Evolutionary conservation across 2,888 invertebrate species (phyloP).

Genomic region (Drosophila tripunctata): DNA sequence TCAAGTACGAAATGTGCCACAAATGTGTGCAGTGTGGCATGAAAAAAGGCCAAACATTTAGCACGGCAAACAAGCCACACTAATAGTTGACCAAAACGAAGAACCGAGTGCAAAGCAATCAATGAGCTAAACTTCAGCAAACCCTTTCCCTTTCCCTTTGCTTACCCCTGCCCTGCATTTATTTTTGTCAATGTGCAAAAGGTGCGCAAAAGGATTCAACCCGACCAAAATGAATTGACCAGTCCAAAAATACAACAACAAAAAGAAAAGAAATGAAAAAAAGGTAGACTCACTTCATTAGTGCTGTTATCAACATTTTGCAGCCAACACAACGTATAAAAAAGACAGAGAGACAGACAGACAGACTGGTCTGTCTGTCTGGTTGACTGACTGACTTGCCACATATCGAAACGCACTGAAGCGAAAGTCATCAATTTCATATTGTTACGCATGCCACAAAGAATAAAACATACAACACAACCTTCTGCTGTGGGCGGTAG

Average conservation of each 20-base stretch:
- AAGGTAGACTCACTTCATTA: slow-evolving; percentile 76
- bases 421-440: slow-evolving; percentile 80
- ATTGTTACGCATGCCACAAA: slow-evolving; percentile 78
- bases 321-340: slow-evolving; percentile 55
- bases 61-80: slow-evolving; percentile 63
- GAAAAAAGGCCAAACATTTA: slow-evolving; percentile 76
- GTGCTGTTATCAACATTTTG: slow-evolving; percentile 75
- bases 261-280: slow-evolving; percentile 30
- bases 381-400: slow-evolving; percentile 49
- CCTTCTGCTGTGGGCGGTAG: slow-evolving; percentile 3
- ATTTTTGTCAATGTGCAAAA: slow-evolving; percentile 77
- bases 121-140: slow-evolving; percentile 46
- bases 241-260: neutral
- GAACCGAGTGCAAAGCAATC: slow-evolving; percentile 62
- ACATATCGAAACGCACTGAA: slow-evolving; percentile 73
- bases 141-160: neutral
- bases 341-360: too few relatives aligned
- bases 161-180: slow-evolving; percentile 35
- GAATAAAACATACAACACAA: slow-evolving; percentile 42
- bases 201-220: slow-evolving; percentile 68
- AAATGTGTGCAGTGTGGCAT: slow-evolving; percentile 72
- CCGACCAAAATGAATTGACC: slow-evolving; percentile 10
- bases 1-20: slow-evolving; percentile 77
- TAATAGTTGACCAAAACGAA: slow-evolving; percentile 59
- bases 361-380: slow-evolving; percentile 28